Conservation (phyloP, 1,140 invertebrate genomes). For the Apis florea region DNA sequence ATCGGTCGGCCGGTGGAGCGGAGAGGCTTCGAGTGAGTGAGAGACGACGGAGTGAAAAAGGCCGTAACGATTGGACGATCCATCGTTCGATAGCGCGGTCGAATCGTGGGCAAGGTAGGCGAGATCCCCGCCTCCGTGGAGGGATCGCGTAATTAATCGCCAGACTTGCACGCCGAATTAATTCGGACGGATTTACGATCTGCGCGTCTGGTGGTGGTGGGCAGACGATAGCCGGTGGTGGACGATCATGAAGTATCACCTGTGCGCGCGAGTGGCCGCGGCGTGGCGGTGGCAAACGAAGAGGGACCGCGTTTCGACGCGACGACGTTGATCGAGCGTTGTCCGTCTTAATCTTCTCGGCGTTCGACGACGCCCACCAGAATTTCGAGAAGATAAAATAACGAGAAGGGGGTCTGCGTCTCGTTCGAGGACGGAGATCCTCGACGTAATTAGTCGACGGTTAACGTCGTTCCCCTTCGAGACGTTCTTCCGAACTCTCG, state of each 20-base stretch:
- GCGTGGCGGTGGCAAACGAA: slow-evolving; percentile 11
- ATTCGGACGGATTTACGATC: slow-evolving; percentile 55
- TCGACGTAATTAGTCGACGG: too few species aligned
- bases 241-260: slow-evolving; percentile 52
- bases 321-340: too few species aligned
- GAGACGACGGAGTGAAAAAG: neutral
- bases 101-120: too few species aligned
- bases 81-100: slow-evolving; percentile 33
- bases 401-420: too few species aligned
- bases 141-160: slow-evolving; percentile 58
- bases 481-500: too few species aligned
- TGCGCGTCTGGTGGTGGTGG: slow-evolving; percentile 38
- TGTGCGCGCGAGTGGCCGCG: slow-evolving; percentile 37
- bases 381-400: too few species aligned
- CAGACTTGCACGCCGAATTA: slow-evolving; percentile 56
- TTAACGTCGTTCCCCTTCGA: too few species aligned
- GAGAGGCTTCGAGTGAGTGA: slow-evolving; percentile 4
- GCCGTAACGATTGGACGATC: slow-evolving; percentile 18
- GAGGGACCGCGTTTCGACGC: slow-evolving; percentile 4
- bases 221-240: neutral
- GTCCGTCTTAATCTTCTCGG: slow-evolving; percentile 51
- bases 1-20: neutral
- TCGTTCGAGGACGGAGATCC: too few species aligned
- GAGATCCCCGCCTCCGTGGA: neutral
- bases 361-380: too few species aligned